A percentile compares a stretch with the other conserved stretches of the same genome.
phyloP scores from a whole-genome alignment of 2,888 invertebrate genomes.

The Pollenia amentaria region DNA sequence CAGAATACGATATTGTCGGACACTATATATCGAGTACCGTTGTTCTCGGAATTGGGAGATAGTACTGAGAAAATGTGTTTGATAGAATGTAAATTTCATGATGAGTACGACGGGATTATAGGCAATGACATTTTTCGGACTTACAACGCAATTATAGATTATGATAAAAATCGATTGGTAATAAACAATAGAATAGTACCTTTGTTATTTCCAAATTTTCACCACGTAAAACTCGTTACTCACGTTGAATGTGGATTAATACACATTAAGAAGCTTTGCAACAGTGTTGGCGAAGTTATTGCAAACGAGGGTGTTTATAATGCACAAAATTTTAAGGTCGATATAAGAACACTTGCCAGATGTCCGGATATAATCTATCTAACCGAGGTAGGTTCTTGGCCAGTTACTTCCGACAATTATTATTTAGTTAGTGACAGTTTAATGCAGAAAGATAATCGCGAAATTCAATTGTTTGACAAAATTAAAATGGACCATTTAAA shows the following conservation, averaged over 20 bases:
- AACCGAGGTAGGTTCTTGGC: neutral
- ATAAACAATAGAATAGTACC: constrained; percentile 26
- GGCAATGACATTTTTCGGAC: constrained; percentile 29
- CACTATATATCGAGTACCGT: constrained; percentile 22
- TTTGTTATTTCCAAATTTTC: constrained; percentile 8
- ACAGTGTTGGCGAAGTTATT: neutral
- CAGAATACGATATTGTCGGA: constrained; percentile 1
- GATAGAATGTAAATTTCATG: constrained; percentile 30
- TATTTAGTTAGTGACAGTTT: constrained; percentile 16
- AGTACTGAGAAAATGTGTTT: constrained; percentile 1
- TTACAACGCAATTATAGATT: constrained; percentile 19
- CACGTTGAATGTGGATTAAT: constrained; percentile 32
- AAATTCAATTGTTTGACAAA: too few relatives aligned
- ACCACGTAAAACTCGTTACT: constrained; percentile 12
- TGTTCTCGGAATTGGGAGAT: constrained; percentile 38
- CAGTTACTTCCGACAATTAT: constrained; percentile 9
- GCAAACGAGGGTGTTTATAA: constrained; percentile 3
- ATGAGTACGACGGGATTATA: constrained; percentile 27
- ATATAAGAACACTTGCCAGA: neutral
- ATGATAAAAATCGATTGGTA: constrained; percentile 9
- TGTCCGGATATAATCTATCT: constrained; percentile 15
- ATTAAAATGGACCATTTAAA: too few relatives aligned
- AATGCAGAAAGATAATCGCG: too few relatives aligned
- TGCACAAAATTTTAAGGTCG: constrained; percentile 14
- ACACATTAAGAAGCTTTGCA: neutral